Conservation (phyloP, 92 coral and sea anemone genomes). For the Siderastrea radians region DNA sequence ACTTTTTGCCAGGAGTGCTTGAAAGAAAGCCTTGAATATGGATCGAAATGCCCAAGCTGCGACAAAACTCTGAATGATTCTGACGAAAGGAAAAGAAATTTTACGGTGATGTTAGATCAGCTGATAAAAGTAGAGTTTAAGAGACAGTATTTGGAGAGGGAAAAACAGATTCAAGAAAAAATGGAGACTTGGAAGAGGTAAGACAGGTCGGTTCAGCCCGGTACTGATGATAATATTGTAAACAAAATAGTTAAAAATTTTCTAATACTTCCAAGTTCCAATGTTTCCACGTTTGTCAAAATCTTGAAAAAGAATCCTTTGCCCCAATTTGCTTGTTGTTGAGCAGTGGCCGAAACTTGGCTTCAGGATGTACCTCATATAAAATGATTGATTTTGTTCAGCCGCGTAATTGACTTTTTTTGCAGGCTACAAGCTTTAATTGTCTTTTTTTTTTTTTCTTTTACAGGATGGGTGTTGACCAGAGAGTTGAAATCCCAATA, state of each 20-base stretch:
- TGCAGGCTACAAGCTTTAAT: background rate
- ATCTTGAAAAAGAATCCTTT: too few relatives aligned
- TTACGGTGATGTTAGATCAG: background rate
- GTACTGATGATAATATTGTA: background rate
- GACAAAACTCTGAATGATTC: slow-evolving; percentile 14
- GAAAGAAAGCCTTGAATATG: slow-evolving; percentile 20
- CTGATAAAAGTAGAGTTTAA: background rate
- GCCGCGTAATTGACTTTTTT: too few relatives aligned
- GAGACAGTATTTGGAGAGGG: background rate
- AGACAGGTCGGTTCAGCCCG: background rate
- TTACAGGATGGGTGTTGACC: slow-evolving; percentile 19
- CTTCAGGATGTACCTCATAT: too few relatives aligned
- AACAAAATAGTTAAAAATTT: too few relatives aligned
- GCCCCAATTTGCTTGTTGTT: too few relatives aligned
- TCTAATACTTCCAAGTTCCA: too few relatives aligned
- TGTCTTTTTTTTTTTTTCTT: background rate
- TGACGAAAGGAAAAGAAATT: background rate
- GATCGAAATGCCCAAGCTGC: slow-evolving; percentile 19
- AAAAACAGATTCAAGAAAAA: background rate
- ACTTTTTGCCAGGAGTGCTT: slow-evolving; percentile 26
- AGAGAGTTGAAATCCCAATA: slow-evolving; percentile 26
- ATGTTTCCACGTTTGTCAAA: too few relatives aligned
- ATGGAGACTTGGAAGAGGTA: slow-evolving; percentile 9
- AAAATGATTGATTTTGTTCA: too few relatives aligned
- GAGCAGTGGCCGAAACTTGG: too few relatives aligned